Base-by-base conservation (phyloP, 2,888 invertebrate species). In the Leptopilina syphax region DNA sequence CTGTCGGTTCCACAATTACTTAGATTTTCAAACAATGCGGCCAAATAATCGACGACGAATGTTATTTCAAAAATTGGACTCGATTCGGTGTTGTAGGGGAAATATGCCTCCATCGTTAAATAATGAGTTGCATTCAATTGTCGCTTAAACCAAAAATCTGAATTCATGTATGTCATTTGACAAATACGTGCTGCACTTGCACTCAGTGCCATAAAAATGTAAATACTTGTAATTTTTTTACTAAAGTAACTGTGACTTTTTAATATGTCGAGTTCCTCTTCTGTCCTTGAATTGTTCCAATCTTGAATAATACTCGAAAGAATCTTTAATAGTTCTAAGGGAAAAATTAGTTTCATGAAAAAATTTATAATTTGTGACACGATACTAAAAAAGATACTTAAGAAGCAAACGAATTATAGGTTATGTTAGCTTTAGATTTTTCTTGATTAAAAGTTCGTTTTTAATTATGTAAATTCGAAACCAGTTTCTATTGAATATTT, bases 31-130 rank as follows among this genome's bases (percentile, higher is more conserved):
- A 63, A 63, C 1, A 63, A 3, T 24, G 63, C 63, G 0, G 63
- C 63, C 18, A 63, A 8, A 63, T 24, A 63, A 9, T 63, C 63
- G 18, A 63, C 24, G 24, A 63, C 63, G n/a, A 63, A 63, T 63
- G 63, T 63, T 6, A 63, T 63, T 63, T 63, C 63, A 24, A 63
- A 63, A 24, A 63, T 63, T 18, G 63, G 63, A 63, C 63, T 63
- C 5, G 24, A 24, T 1, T 63, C 9, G 24, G 9, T 9, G 18
- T 63, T 24, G 8, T 63, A 63, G 4, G 63, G 63, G 24, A 63
- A 63, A 63, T 63, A 63, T 8, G 63, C 63, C 8, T 63, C 63
- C 63, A 63, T 63, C 24, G 63, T 8, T 63, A 63, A 63, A 63
- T 63, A 63, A n/a, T 18, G 63, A 1, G 63, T 63, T 63, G 63